Percentiles rank a stretch among this genome's conserved stretches.
Evolutionary conservation across 2,113 vertebrate genomes (phyloP).

Genomic region (Callorhinus ursinus): DNA sequence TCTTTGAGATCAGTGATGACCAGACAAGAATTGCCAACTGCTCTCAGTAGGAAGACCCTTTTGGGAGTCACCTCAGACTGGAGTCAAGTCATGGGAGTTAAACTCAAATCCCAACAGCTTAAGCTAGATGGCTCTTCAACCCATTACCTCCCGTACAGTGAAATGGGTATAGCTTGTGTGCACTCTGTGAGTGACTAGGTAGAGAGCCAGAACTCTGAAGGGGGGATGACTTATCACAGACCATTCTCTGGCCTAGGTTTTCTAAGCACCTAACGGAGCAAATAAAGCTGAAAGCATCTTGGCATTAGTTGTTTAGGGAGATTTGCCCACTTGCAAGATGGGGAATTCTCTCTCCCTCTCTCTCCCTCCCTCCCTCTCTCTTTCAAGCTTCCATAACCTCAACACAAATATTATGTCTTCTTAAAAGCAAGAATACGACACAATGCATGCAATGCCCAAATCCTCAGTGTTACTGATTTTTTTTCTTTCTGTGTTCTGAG

Average conservation of each 20-base stretch:
- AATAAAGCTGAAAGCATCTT: neutral
- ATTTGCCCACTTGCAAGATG: neutral
- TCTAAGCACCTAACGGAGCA: neutral
- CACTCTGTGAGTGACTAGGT: neutral
- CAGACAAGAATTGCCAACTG: neutral
- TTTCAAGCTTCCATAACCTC: neutral
- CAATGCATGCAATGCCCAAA: neutral
- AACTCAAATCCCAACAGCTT: neutral
- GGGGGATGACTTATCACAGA: neutral
- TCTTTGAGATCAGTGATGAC: neutral
- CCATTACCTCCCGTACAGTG: neutral
- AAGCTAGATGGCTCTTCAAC: neutral
- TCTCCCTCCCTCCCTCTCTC: neutral
- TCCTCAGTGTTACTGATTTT: neutral
- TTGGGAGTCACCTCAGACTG: neutral
- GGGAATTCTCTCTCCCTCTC: neutral
- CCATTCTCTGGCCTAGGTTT: neutral
- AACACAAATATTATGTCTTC: neutral
- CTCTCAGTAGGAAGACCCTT: neutral
- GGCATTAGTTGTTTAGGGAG: neutral
- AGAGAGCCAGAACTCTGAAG: neutral
- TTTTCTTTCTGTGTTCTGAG: slow-evolving; percentile 32
- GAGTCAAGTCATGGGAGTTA: neutral
- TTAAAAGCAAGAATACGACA: neutral
- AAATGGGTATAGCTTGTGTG: neutral